phyloP scores from a whole-genome alignment of 2,888 invertebrate species.

The Ceraclea dissimilis region DNA sequence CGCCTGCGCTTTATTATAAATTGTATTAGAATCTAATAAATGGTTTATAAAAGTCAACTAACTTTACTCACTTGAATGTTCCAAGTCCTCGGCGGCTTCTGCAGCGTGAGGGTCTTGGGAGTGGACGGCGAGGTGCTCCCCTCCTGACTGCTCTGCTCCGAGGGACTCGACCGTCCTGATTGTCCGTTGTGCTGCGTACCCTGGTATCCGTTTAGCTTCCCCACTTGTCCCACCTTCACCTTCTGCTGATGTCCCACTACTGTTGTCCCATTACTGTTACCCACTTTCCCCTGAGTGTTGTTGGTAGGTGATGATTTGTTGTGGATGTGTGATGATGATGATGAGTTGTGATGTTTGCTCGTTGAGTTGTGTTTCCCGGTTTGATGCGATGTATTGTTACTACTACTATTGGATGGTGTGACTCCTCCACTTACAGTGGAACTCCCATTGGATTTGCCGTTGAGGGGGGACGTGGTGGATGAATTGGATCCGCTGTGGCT shows the following conservation, averaged over 20 bases:
- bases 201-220: constrained; percentile 24
- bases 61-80: constrained; percentile 49
- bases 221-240: constrained; percentile 27
- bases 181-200: constrained; percentile 32
- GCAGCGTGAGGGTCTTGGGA: constrained; percentile 26
- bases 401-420: constrained; percentile 29
- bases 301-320: constrained; percentile 1
- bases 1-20: too few species aligned
- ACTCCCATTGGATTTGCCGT: background rate
- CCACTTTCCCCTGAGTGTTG: constrained; percentile 1
- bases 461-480: background rate
- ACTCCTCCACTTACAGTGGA: constrained; percentile 33
- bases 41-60: too few species aligned
- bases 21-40: too few species aligned
- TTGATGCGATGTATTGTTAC: background rate
- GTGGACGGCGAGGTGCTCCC: constrained; percentile 29
- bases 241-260: constrained; percentile 30
- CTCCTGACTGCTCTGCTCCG: constrained; percentile 29
- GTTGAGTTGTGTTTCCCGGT: constrained; percentile 2
- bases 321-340: background rate
- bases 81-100: constrained; percentile 47
- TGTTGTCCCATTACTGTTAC: background rate
- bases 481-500: background rate
- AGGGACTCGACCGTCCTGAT: constrained; percentile 24
- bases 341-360: constrained; percentile 5